phyloP scores from a whole-genome alignment of 2,888 invertebrate genomes.

The Oscheius sp. region DNA sequence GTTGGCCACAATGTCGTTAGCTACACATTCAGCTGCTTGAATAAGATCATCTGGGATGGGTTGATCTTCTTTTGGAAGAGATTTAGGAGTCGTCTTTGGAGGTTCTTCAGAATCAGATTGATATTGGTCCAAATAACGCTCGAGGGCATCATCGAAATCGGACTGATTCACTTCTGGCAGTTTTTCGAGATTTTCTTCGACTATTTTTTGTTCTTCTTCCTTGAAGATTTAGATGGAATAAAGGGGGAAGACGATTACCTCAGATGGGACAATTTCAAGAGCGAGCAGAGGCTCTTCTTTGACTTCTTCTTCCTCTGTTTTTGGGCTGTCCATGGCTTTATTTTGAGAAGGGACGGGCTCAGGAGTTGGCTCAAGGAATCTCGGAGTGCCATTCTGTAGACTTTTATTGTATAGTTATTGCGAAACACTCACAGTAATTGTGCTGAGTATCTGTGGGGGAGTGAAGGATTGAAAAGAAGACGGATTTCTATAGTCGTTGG shows the following conservation, averaged over 20 bases:
- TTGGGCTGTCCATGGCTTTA: neutral
- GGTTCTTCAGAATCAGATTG: no score
- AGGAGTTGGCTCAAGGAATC: neutral
- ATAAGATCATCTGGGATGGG: neutral
- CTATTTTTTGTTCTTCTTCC: neutral
- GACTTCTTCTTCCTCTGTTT: neutral
- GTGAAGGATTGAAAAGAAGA: neutral
- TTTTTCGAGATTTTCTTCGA: neutral
- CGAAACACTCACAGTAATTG: neutral
- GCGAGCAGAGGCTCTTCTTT: neutral
- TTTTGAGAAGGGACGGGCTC: neutral
- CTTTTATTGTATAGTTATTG: neutral
- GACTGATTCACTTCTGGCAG: no score
- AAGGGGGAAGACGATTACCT: neutral
- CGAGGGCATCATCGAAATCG: neutral
- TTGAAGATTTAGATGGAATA: neutral
- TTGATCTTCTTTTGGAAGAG: neutral
- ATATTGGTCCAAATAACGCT: neutral
- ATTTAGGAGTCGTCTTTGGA: neutral
- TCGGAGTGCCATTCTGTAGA: no score
- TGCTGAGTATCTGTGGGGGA: neutral
- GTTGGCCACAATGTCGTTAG: neutral
- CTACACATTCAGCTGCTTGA: neutral
- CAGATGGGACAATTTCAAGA: neutral
- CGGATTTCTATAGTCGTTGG: neutral